phyloP scores from a whole-genome alignment of 64 coral and sea anemone genomes.

The Acropora tenuis region DNA sequence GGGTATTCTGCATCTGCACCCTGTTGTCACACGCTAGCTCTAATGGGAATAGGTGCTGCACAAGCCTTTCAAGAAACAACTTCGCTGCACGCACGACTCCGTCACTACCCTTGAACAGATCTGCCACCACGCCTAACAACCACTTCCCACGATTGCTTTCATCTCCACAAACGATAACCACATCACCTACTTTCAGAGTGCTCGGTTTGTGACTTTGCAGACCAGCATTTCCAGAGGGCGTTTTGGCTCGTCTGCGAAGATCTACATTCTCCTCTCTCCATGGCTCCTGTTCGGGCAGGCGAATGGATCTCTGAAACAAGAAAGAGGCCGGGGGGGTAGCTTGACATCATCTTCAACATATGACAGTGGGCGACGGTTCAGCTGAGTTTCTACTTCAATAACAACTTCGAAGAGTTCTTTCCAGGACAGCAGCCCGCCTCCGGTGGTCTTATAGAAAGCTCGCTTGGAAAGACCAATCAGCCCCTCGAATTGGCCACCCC shows the following conservation, averaged over 20 bases:
- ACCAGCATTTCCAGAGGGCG: constrained; percentile 60
- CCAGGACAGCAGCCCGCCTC: constrained; percentile 46
- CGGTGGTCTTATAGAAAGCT: constrained; percentile 52
- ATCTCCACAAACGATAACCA: constrained; percentile 53
- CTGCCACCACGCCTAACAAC: constrained; percentile 26
- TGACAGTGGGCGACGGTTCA: constrained; percentile 46
- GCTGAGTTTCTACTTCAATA: constrained; percentile 35
- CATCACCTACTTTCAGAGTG: constrained; percentile 16
- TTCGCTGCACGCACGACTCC: constrained; percentile 38
- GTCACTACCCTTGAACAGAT: constrained; percentile 44
- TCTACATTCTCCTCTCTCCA: constrained; percentile 1
- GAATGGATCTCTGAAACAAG: constrained; percentile 46
- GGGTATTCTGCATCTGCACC: background rate
- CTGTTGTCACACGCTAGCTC: constrained; percentile 41
- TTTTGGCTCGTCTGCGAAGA: constrained; percentile 19
- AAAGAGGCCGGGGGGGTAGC: constrained; percentile 27
- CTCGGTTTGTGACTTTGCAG: background rate
- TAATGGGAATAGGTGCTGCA: constrained; percentile 26
- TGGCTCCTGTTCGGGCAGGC: constrained; percentile 58
- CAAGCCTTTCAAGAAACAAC: constrained; percentile 8
- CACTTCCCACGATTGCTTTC: constrained; percentile 60
- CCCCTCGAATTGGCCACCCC: constrained; percentile 69
- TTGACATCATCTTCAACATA: constrained; percentile 61
- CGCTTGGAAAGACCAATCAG: constrained; percentile 51
- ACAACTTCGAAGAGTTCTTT: constrained; percentile 42